Evolutionary conservation across 2,113 vertebrate species (phyloP).

Genomic region (Martes martes): DNA sequence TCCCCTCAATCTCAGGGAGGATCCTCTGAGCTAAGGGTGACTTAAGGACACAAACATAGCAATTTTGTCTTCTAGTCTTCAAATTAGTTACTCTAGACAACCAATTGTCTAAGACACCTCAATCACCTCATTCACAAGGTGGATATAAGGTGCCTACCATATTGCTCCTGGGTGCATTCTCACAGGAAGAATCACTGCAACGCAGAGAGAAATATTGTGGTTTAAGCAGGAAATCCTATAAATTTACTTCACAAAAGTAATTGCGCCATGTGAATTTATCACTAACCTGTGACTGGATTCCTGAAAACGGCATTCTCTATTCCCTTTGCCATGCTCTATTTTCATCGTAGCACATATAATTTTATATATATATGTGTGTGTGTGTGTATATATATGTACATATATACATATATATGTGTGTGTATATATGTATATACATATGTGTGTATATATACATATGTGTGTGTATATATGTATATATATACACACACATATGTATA

Average conservation of each 20-base stretch:
- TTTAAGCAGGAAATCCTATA: background rate
- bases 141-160: background rate
- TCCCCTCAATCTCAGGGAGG: slow-evolving; percentile 1
- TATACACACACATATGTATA: no score
- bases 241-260: background rate
- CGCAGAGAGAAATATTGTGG: background rate
- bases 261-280: background rate
- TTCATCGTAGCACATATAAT: background rate
- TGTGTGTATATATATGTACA: no score
- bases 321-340: background rate
- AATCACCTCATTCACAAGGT: background rate
- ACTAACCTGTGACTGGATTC: background rate
- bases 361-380: background rate
- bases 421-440: no score
- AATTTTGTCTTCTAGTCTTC: slow-evolving; percentile 22
- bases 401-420: no score
- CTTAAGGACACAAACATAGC: slow-evolving; percentile 31
- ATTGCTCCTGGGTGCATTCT: background rate
- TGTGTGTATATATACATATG: no score
- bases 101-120: background rate
- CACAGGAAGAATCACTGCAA: background rate
- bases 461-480: no score
- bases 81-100: slow-evolving; percentile 39
- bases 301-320: background rate
- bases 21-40: background rate